Conservation (phyloP, 92 coral and sea anemone genomes). For the Anthopleura xanthogrammica region DNA sequence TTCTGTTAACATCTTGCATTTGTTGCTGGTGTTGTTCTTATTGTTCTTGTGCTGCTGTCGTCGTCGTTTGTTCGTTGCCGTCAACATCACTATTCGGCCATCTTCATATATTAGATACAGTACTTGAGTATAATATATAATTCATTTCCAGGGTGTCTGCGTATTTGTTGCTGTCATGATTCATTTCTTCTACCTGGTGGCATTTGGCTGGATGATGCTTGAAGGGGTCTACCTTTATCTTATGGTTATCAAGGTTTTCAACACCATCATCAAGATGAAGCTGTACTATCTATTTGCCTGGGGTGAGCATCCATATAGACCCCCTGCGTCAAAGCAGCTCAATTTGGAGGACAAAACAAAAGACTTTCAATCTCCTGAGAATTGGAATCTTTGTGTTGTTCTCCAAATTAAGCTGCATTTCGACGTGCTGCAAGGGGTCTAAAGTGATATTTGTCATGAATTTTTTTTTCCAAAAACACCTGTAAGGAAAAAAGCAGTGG, state of each 20-base stretch:
- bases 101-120: background rate
- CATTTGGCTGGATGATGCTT: slow-evolving; percentile 90
- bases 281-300: slow-evolving; percentile 74
- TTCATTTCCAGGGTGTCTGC: slow-evolving; percentile 53
- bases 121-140: background rate
- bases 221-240: slow-evolving; percentile 81
- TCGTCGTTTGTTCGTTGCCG: too few species aligned
- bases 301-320: slow-evolving; percentile 53
- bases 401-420: too few species aligned
- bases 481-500: too few species aligned
- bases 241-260: slow-evolving; percentile 82
- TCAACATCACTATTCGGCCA: background rate
- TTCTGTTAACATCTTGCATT: too few species aligned
- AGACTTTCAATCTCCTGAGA: too few species aligned
- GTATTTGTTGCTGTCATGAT: slow-evolving; percentile 67
- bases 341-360: too few species aligned
- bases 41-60: too few species aligned
- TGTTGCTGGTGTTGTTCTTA: too few species aligned
- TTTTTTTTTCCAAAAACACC: background rate
- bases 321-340: too few species aligned
- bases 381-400: background rate
- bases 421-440: background rate
- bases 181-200: slow-evolving; percentile 79
- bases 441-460: too few species aligned
- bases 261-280: slow-evolving; percentile 51